phyloP scores from a whole-genome alignment of 2,113 vertebrate genomes.

The Gracilinanus agilis region DNA sequence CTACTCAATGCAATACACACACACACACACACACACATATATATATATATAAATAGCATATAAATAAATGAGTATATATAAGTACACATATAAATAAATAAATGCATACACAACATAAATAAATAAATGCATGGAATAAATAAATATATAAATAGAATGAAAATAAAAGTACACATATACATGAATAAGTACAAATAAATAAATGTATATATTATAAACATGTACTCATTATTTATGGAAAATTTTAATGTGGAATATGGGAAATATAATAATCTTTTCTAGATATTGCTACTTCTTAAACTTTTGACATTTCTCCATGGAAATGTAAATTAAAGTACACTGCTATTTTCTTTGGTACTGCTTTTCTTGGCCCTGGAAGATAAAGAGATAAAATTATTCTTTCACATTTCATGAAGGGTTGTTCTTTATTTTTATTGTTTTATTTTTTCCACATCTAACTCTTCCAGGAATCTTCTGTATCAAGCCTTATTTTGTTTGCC shows the following conservation, averaged over 20 bases:
- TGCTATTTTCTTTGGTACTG: neutral
- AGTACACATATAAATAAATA: too few species aligned
- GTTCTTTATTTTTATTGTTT: neutral
- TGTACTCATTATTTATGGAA: neutral
- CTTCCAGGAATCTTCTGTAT: neutral
- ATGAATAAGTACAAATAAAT: too few species aligned
- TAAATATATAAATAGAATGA: too few species aligned
- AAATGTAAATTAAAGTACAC: neutral
- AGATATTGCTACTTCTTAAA: neutral
- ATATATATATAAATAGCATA: too few species aligned
- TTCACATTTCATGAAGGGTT: neutral
- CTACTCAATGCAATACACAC: neutral
- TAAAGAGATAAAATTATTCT: neutral
- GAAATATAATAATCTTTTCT: neutral
- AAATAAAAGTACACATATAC: too few species aligned
- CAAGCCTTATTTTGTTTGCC: neutral
- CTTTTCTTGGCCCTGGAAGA: neutral
- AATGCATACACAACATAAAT: too few species aligned
- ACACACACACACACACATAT: too few species aligned
- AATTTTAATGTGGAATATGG: neutral
- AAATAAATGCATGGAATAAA: too few species aligned
- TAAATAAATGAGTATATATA: too few species aligned
- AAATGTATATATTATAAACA: too few species aligned
- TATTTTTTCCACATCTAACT: neutral
- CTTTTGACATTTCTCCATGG: neutral